phyloP scores from a whole-genome alignment of 2,888 invertebrate species.

The Tineola bisselliella region DNA sequence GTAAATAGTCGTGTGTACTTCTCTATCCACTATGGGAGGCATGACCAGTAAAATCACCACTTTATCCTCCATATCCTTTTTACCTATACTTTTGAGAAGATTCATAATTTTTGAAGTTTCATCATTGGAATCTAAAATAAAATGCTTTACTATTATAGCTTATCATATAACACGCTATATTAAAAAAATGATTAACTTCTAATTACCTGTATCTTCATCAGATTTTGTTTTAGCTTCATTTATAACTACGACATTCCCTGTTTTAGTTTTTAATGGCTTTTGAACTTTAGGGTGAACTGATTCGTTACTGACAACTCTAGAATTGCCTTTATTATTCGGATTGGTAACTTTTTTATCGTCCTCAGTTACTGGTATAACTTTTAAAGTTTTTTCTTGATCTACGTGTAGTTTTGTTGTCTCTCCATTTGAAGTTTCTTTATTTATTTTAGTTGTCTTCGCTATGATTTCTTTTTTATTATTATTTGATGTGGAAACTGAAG shows the following conservation, averaged over 20 bases:
- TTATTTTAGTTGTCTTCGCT: neutral
- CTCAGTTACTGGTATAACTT: neutral
- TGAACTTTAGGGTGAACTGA: neutral
- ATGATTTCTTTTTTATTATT: too few species aligned
- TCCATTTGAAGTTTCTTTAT: neutral
- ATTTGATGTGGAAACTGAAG: too few species aligned
- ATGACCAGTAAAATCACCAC: neutral
- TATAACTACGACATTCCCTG: neutral
- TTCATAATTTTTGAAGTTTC: conserved; percentile 4
- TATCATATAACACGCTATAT: too few species aligned
- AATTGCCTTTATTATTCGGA: neutral
- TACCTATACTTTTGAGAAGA: neutral
- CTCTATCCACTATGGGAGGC: conserved; percentile 26
- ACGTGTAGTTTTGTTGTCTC: neutral
- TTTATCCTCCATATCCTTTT: neutral
- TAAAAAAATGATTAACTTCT: neutral
- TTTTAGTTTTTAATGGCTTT: neutral
- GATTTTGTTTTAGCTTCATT: neutral
- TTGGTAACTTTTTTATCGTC: neutral
- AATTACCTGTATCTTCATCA: too few species aligned
- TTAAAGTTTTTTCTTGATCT: neutral
- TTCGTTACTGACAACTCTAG: neutral
- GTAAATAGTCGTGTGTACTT: conserved; percentile 27
- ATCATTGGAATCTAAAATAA: neutral
- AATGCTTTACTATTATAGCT: too few species aligned